These are phyloP conservation scores for Aphrocallistes beatrix DNA, from an alignment of 37 sponge, comb jelly and placozoan genomes.

Conservation along the genomic window DNA sequence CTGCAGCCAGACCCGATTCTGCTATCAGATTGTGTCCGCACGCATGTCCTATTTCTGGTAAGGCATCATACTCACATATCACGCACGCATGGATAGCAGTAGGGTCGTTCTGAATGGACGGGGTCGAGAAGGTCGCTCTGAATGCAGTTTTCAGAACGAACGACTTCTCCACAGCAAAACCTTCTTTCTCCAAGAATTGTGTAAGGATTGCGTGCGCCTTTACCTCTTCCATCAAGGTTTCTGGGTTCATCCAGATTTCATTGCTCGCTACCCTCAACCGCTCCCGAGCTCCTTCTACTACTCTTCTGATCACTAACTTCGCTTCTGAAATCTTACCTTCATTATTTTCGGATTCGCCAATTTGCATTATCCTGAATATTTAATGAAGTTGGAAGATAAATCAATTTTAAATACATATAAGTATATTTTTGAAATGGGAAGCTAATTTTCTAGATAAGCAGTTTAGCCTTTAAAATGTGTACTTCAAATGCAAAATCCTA, in stretches of 20 bases:
- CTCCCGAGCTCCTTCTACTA: background rate
- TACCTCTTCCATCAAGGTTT: conserved; percentile 44
- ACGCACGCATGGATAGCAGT: conserved; percentile 52
- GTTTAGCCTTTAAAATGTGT: too few relatives aligned
- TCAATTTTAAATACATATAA: too few relatives aligned
- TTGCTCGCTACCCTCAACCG: conserved; percentile 24
- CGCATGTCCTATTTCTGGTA: conserved; percentile 89
- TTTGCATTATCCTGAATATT: too few relatives aligned
- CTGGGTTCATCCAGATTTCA: conserved; percentile 27
- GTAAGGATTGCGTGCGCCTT: conserved; percentile 54
- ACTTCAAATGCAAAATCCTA: too few relatives aligned
- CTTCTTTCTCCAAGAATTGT: conserved; percentile 45
- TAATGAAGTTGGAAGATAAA: too few relatives aligned
- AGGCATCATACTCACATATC: conserved; percentile 83
- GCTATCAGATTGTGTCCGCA: conserved; percentile 95
- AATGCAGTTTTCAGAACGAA: conserved; percentile 74
- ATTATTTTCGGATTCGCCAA: too few relatives aligned
- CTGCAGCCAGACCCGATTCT: conserved; percentile 81
- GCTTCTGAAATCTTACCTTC: background rate
- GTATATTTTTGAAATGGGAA: too few relatives aligned
- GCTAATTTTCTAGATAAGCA: too few relatives aligned
- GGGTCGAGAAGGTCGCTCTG: conserved; percentile 37
- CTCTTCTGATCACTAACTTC: background rate
- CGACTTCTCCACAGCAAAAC: conserved; percentile 56
- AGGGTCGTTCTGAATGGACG: conserved; percentile 20